Evolutionary conservation across 2,113 vertebrate genomes (phyloP), one percentile per base, ranked within the genome.

Genomic region (Pica pica): DNA sequence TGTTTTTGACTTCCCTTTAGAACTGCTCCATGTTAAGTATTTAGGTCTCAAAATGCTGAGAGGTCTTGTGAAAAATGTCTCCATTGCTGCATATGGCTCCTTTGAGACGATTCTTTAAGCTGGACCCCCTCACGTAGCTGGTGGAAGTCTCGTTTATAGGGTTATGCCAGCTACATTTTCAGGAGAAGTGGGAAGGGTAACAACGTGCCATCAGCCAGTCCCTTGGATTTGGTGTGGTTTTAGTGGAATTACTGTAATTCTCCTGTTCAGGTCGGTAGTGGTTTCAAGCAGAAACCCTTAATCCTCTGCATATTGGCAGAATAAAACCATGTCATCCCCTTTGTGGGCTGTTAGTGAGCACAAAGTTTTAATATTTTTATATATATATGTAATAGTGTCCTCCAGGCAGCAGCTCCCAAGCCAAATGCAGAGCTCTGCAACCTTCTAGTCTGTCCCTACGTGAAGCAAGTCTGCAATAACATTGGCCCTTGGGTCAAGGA

Each of bases 231-330:
- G 7, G 12, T 73, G 37, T 93, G 83, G 82, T 85, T 97, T 96
- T 93, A 93, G 64, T 70, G 70, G 93, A 93, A 93, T 94, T 94
- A 50, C 84, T 93, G 85, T 96, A 96, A 94, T 94, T 83, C 61
- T 94, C 55, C 83, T 75, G 94, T 80, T 93, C 75, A 82, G 81
- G 90, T 92, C 92, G 75, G 88, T 96, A 93, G 94, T 65, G 56
- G 53, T 50, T 93, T 87, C 59, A 52, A 50, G 87, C 84, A 95
- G 93, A 97, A 95, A 46, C 31, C 61, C 44, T 92, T 97, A 91
- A 96, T 97, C 81, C 78, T 93, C 56, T 91, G 91, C 90, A 90
- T 95, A 86, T 88, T 95, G 50, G n/a, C 77, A 94, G 91, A 95
- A 85, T 93, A 96, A 95, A 95, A 78, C 83, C 55, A 35, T 87